These are phyloP conservation scores for Listronotus bonariensis DNA, from an alignment of 1,140 invertebrate species.

Conservation along the genomic window DNA sequence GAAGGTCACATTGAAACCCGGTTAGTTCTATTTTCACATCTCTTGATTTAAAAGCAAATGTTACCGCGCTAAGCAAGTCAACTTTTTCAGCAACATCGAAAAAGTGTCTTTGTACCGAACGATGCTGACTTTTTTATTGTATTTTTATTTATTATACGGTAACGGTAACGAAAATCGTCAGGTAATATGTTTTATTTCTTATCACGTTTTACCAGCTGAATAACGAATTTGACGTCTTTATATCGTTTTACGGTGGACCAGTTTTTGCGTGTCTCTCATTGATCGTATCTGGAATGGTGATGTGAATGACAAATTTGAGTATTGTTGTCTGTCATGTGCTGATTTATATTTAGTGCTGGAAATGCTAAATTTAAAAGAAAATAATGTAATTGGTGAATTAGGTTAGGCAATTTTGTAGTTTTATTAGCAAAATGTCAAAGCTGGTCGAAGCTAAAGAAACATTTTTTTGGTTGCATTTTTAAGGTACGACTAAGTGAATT, in stretches of 20 bases:
- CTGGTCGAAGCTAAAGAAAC: too few species aligned
- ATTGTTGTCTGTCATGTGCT: constrained; percentile 22
- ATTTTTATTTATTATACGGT: not conserved
- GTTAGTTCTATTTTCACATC: too few species aligned
- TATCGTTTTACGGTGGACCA: constrained; percentile 41
- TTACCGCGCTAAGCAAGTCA: too few species aligned
- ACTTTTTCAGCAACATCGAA: too few species aligned
- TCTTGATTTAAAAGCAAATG: too few species aligned
- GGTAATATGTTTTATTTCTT: constrained; percentile 20
- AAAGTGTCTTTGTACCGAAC: too few species aligned
- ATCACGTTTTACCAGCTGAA: constrained; percentile 31
- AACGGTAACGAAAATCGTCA: constrained; percentile 20
- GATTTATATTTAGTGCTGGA: constrained; percentile 24
- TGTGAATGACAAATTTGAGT: constrained; percentile 44
- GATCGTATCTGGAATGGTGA: constrained; percentile 33
- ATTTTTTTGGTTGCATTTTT: not conserved
- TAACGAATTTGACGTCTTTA: constrained; percentile 44
- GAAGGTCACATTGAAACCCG: constrained; percentile 34
- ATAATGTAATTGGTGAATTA: not conserved
- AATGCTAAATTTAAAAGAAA: constrained; percentile 1
- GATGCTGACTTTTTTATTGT: too few species aligned
- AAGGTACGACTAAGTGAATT: too few species aligned
- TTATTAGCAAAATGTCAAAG: too few species aligned
- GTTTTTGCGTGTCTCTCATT: constrained; percentile 40
- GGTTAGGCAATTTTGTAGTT: too few species aligned